phyloP scores from a whole-genome alignment of 2,797 vertebrate genomes.

The Notolepis coatsorum region DNA sequence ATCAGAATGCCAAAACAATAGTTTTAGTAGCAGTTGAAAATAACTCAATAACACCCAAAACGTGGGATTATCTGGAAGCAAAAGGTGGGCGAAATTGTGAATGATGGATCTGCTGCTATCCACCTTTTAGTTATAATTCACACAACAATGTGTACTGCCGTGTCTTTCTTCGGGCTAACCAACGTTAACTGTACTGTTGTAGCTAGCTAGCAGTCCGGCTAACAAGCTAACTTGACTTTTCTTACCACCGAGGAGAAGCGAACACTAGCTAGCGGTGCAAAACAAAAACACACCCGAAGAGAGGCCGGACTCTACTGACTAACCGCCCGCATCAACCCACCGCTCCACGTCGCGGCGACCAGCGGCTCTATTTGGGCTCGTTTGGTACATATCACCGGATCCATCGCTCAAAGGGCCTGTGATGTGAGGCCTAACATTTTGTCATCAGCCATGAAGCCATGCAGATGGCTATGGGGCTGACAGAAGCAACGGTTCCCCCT shows the following conservation, averaged over 20 bases:
- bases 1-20: conserved; percentile 55
- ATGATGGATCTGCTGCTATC: not conserved
- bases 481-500: conserved; percentile 83
- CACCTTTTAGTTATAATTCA: conserved; percentile 49
- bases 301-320: conserved; percentile 34
- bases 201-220: conserved; percentile 74
- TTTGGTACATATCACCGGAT: conserved; percentile 57
- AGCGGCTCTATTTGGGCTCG: conserved; percentile 35
- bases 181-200: conserved; percentile 50
- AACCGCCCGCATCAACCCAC: conserved; percentile 6
- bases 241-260: not conserved
- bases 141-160: conserved; percentile 42
- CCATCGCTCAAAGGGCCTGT: conserved; percentile 88
- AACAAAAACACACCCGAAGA: conserved; percentile 13
- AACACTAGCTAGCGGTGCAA: conserved; percentile 15
- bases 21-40: conserved; percentile 58
- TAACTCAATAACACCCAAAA: not conserved
- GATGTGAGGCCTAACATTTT: conserved; percentile 96
- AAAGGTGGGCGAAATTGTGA: rapidly evolving
- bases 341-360: conserved; percentile 24
- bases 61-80: rapidly evolving
- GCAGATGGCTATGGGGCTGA: conserved; percentile 90
- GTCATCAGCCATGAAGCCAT: conserved; percentile 91
- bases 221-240: conserved; percentile 70
- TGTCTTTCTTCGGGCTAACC: conserved; percentile 49